Percentiles rank a stretch among this genome's conserved stretches.
These are phyloP conservation scores for Limnephilus marmoratus DNA, from an alignment of 2,888 invertebrate genomes.

Conservation along the genomic window DNA sequence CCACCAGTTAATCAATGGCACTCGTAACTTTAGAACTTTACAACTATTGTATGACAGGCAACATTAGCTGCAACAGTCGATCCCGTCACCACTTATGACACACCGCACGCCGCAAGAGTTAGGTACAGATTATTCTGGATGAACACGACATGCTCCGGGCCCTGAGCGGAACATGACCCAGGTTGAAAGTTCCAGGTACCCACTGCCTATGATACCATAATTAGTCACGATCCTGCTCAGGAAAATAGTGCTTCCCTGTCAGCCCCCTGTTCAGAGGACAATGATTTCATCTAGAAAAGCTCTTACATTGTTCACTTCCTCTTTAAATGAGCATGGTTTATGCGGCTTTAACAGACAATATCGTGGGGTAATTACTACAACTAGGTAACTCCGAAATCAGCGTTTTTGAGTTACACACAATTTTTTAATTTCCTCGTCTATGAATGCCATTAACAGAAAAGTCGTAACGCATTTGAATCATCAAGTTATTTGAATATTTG, in stretches of 20 bases:
- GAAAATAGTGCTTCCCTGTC: slow-evolving; percentile 26
- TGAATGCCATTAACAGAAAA: too few species aligned
- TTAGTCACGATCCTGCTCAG: slow-evolving; percentile 40
- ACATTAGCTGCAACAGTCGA: background rate
- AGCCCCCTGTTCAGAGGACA: background rate
- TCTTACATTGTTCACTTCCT: background rate
- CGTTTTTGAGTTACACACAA: too few species aligned
- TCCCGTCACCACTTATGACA: slow-evolving; percentile 36
- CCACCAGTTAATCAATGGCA: too few species aligned
- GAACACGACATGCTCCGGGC: slow-evolving; percentile 28
- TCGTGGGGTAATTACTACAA: too few species aligned
- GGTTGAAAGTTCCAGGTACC: slow-evolving; percentile 36
- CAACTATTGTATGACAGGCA: too few species aligned
- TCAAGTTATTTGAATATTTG: too few species aligned
- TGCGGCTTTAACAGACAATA: too few species aligned
- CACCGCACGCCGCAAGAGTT: slow-evolving; percentile 29
- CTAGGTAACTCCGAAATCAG: too few species aligned
- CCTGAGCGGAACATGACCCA: background rate
- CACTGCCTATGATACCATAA: slow-evolving; percentile 25
- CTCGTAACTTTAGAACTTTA: too few species aligned
- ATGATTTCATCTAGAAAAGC: slow-evolving; percentile 5
- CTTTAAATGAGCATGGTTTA: background rate
- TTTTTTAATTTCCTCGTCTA: too few species aligned
- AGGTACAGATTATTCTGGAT: slow-evolving; percentile 10
- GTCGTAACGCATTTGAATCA: too few species aligned